Evolutionary conservation across 1,140 invertebrate species (phyloP).

Genomic region (Chrysopa pallens): DNA sequence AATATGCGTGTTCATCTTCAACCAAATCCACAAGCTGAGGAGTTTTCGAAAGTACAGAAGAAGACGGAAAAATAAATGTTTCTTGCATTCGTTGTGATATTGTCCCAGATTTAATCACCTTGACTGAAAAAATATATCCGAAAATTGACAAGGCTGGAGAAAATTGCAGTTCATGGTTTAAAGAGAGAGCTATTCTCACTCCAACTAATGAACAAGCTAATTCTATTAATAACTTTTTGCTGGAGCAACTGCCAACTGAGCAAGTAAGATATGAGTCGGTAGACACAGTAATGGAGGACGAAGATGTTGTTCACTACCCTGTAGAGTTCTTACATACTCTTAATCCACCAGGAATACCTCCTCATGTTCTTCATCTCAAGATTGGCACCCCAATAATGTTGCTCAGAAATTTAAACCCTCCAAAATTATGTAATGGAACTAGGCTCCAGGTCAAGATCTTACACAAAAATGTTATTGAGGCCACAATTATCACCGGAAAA

Average conservation of each 20-base stretch:
- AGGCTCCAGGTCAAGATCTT: conserved; percentile 15
- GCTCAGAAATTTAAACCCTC: conserved; percentile 18
- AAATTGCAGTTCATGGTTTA: no score
- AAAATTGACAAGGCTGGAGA: no score
- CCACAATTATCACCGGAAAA: conserved; percentile 12
- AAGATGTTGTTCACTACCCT: conserved; percentile 8
- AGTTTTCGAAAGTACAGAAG: conserved; percentile 7
- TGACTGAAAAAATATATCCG: no score
- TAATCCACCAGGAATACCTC: conserved; percentile 9
- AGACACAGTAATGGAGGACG: conserved; percentile 1
- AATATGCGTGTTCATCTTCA: conserved; percentile 6
- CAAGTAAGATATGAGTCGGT: neutral
- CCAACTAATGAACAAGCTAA: no score
- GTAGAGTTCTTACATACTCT: conserved; percentile 8
- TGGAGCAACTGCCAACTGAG: no score
- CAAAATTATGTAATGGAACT: conserved; percentile 18
- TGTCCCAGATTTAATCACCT: no score
- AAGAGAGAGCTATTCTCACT: no score
- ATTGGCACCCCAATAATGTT: conserved; percentile 20
- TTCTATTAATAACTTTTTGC: no score
- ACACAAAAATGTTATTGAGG: conserved; percentile 18
- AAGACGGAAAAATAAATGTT: no score
- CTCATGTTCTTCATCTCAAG: conserved; percentile 18
- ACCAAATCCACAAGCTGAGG: conserved; percentile 2
- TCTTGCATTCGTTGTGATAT: no score